These are phyloP conservation scores for Drosophila kuntzei DNA, from an alignment of 2,888 invertebrate species.

Conservation along the genomic window DNA sequence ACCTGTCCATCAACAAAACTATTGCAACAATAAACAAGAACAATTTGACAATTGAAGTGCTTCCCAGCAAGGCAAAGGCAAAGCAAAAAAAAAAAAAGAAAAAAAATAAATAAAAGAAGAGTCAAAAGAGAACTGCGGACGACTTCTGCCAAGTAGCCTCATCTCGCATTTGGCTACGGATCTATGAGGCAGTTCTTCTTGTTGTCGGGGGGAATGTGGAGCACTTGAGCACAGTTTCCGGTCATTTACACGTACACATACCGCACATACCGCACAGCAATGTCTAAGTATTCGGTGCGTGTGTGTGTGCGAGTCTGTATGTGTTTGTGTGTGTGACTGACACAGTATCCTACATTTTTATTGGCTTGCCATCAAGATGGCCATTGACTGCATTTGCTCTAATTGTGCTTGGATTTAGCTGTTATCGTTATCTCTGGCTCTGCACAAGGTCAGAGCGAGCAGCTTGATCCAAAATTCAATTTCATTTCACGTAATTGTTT, in stretches of 20 bases:
- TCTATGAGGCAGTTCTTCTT: conserved; percentile 8
- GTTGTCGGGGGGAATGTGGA: conserved; percentile 31
- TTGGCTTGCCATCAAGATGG: conserved; percentile 56
- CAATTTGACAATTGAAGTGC: conserved; percentile 81
- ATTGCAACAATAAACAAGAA: conserved; percentile 80
- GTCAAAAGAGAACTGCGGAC: conserved; percentile 20
- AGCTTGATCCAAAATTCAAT: conserved; percentile 50
- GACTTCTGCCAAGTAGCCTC: conserved; percentile 58
- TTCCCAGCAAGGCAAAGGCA: conserved; percentile 42
- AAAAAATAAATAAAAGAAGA: conserved; percentile 11
- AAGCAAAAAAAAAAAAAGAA: conserved; percentile 11
- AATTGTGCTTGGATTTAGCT: conserved; percentile 48
- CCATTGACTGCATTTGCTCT: conserved; percentile 35
- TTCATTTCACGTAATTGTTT: conserved; percentile 64
- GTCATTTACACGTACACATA: conserved; percentile 81
- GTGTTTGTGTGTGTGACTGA: conserved; percentile 56
- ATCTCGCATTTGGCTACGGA: conserved; percentile 29
- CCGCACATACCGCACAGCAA: conserved; percentile 57
- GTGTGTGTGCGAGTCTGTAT: conserved; percentile 15
- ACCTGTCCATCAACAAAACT: conserved; percentile 79
- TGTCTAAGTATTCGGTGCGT: conserved; percentile 20
- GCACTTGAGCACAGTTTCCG: conserved; percentile 83
- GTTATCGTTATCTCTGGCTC: conserved; percentile 36
- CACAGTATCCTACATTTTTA: conserved; percentile 83
- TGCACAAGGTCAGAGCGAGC: conserved; percentile 56